A percentile compares a stretch with the other conserved stretches of the same genome.
Evolutionary conservation across 2,888 invertebrate genomes (phyloP).

Genomic region (Plebejus anna): DNA sequence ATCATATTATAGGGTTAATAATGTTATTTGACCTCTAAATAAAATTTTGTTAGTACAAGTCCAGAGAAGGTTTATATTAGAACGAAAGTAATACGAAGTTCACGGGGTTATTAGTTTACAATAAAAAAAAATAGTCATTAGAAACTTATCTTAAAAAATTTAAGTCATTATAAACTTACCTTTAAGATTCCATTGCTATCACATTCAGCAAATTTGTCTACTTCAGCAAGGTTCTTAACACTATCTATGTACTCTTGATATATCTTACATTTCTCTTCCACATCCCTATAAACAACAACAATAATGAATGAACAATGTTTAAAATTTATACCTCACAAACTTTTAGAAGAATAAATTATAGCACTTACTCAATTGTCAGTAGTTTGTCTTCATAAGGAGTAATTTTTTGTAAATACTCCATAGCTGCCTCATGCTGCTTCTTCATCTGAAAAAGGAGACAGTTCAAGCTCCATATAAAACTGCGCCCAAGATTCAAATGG

Average conservation of each 20-base stretch:
- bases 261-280: constrained; percentile 58
- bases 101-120: no score
- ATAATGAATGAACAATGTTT: neutral
- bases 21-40: no score
- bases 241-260: constrained; percentile 66
- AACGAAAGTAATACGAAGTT: no score
- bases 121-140: neutral
- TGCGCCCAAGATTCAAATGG: neutral
- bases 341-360: neutral
- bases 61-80: no score
- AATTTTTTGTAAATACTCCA: constrained; percentile 62
- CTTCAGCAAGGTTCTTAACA: constrained; percentile 56
- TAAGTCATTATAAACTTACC: constrained; percentile 43
- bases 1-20: no score
- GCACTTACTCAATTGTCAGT: constrained; percentile 62
- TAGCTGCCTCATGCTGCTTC: constrained; percentile 60
- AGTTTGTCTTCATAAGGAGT: constrained; percentile 67
- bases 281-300: constrained; percentile 46
- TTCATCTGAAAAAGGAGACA: constrained; percentile 54
- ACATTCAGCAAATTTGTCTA: constrained; percentile 59
- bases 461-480: neutral
- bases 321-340: neutral
- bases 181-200: constrained; percentile 63
- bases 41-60: no score
- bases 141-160: neutral